Evolutionary conservation across 2,113 vertebrate genomes (phyloP), one percentile per base, ranked within the genome.

Genomic region (Apodemus sylvaticus): DNA sequence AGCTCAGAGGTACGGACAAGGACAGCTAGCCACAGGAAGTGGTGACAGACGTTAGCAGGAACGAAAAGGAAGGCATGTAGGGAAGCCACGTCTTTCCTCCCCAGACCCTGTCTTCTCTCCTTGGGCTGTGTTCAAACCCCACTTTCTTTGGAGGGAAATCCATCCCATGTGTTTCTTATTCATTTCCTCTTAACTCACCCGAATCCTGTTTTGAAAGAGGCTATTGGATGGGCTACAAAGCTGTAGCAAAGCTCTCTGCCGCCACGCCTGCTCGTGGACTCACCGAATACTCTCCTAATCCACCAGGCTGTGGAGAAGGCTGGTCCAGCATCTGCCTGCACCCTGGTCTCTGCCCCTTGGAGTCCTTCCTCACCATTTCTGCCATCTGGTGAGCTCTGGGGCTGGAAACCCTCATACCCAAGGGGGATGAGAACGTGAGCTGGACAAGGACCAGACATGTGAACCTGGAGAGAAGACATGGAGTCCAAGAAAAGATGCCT

Each of bases 121-220:
- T 86, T 89, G 96, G 94, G 95, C 89, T 94, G 91, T 90, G 68
- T 95, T 98, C 94, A 98, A 97, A 97, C 94, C 92, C 96, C 62
- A 79, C 26, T 95, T 89, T 89, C 36, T 97, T 97, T 96, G 97
- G 97, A 97, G 97, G 92, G 91, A 96, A 96, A 97, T 96, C 89
- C 91, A 97, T 70, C 77, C 92, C 97, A 98, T 97, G 96, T 98
- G 97, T 97, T 97, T 98, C 90, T 97, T 96, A 98, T 97, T 98
- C 97, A 96, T 96, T 97, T 98, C 97, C 94, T 94, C 97, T 97
- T 97, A 97, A 97, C 97, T 98, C 97, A 97, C 96, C 97, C 97
- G 95, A 97, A 97, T 91, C 95, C 97, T 96, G 94, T 97, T 98
- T 97, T 96, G 94, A 97, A 98, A 98, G 94, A 97, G 86, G 86